Percentiles rank a stretch among this genome's conserved stretches.
Evolutionary conservation across 2,888 invertebrate species (phyloP).

Genomic region (Caenorhabditis panamensis): DNA sequence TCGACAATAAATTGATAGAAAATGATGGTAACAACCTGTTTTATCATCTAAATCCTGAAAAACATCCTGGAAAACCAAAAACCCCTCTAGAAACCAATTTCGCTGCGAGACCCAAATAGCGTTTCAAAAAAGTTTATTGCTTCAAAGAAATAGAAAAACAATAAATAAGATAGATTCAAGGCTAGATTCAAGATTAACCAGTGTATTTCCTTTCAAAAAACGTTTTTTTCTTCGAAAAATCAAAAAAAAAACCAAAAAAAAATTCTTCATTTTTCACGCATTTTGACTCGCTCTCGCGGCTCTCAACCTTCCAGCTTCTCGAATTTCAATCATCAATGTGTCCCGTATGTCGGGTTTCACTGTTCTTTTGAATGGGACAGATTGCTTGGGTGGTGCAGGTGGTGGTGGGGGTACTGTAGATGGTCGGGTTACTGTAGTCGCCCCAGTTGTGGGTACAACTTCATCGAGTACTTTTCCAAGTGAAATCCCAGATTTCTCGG

Average conservation of each 20-base stretch:
- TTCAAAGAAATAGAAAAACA: background rate
- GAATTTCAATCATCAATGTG: constrained; percentile 56
- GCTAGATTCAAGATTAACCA: constrained; percentile 2
- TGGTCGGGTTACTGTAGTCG: no score
- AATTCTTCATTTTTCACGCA: no score
- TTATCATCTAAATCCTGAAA: no score
- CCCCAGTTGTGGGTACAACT: background rate
- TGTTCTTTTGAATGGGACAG: background rate
- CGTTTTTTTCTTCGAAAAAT: constrained; percentile 12
- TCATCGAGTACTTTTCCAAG: constrained; percentile 53
- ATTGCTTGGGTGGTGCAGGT: constrained; percentile 40
- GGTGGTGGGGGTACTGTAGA: constrained; percentile 53
- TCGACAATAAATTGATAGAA: no score
- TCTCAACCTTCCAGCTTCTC: constrained; percentile 58
- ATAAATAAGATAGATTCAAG: background rate
- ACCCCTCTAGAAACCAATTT: no score
- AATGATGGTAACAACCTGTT: no score
- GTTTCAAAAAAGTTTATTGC: background rate
- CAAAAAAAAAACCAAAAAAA: background rate
- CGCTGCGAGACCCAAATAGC: no score
- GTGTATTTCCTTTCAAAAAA: background rate
- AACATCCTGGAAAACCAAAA: no score
- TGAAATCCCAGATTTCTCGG: constrained; percentile 53
- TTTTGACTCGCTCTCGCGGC: constrained; percentile 48
- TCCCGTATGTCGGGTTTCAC: constrained; percentile 22